Conservation (phyloP, 2,113 vertebrate species). For the Hippocampus guttulatus region DNA sequence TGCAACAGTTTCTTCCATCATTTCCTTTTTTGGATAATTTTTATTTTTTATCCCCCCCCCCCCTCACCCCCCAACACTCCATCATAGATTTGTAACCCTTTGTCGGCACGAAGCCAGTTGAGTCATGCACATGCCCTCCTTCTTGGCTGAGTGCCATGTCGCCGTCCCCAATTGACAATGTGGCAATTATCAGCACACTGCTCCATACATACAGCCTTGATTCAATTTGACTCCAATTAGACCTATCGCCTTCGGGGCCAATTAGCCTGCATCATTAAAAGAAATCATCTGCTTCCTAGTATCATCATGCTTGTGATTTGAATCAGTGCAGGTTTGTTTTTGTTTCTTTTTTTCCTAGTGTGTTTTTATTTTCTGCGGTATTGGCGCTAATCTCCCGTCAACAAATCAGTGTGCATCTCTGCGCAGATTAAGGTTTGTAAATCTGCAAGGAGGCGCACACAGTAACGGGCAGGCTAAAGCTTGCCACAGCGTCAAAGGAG, state of each 20-base stretch:
- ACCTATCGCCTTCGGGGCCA: constrained; percentile 40
- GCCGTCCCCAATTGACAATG: constrained; percentile 23
- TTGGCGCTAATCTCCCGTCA: constrained; percentile 49
- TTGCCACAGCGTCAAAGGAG: constrained; percentile 40
- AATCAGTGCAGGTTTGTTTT: constrained; percentile 28
- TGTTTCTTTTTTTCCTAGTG: constrained; percentile 24
- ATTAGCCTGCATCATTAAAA: constrained; percentile 45
- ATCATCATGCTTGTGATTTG: background rate
- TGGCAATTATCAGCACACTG: constrained; percentile 45
- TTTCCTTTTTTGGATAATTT: too few relatives aligned
- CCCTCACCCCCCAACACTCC: background rate
- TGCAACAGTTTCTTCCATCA: too few relatives aligned
- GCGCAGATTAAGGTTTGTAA: constrained; percentile 57
- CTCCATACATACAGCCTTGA: constrained; percentile 53
- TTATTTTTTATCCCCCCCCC: background rate
- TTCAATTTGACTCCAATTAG: constrained; percentile 67
- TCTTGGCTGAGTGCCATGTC: constrained; percentile 39
- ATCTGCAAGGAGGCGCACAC: constrained; percentile 51
- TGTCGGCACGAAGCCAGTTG: background rate
- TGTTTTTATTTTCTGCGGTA: constrained; percentile 38
- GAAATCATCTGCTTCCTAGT: constrained; percentile 1
- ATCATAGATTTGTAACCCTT: background rate
- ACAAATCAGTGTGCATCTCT: constrained; percentile 51
- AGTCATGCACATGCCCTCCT: background rate
- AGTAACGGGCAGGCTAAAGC: constrained; percentile 53